phyloP scores from a whole-genome alignment of 2,888 invertebrate genomes.

The Kryphioiulus occultus region DNA sequence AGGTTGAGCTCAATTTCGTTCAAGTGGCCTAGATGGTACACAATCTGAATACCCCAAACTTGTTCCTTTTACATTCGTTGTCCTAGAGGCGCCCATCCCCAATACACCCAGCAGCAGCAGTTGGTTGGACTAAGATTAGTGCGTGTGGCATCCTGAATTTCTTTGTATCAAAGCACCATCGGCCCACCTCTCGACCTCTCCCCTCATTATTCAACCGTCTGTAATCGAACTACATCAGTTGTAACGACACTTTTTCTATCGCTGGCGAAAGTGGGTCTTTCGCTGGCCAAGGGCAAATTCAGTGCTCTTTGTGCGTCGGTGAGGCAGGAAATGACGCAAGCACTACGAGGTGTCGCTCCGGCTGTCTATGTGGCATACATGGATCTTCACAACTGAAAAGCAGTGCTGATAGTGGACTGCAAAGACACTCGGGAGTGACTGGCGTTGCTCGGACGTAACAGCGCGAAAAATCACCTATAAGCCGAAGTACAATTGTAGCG shows the following conservation, averaged over 20 bases:
- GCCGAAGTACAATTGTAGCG: constrained; percentile 25
- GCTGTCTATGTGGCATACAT: background rate
- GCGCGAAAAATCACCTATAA: background rate
- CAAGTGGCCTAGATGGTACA: background rate
- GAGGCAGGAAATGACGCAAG: background rate
- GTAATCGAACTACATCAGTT: background rate
- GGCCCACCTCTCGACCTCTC: background rate
- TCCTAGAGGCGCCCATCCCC: background rate
- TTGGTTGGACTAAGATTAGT: background rate
- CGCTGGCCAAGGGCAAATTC: background rate
- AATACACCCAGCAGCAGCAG: background rate
- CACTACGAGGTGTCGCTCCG: background rate
- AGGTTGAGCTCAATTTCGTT: background rate
- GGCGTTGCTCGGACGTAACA: background rate
- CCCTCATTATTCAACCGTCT: background rate
- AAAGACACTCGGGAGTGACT: background rate
- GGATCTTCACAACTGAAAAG: background rate
- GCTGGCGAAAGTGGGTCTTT: constrained; percentile 7
- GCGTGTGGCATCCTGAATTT: background rate
- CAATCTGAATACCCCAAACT: background rate
- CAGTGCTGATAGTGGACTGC: background rate
- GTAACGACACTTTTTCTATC: background rate
- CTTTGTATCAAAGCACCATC: constrained; percentile 35
- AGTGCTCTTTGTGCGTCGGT: background rate
- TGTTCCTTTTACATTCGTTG: background rate